Conservation (phyloP, 2,113 vertebrate species). For the Larimichthys polyactis region DNA sequence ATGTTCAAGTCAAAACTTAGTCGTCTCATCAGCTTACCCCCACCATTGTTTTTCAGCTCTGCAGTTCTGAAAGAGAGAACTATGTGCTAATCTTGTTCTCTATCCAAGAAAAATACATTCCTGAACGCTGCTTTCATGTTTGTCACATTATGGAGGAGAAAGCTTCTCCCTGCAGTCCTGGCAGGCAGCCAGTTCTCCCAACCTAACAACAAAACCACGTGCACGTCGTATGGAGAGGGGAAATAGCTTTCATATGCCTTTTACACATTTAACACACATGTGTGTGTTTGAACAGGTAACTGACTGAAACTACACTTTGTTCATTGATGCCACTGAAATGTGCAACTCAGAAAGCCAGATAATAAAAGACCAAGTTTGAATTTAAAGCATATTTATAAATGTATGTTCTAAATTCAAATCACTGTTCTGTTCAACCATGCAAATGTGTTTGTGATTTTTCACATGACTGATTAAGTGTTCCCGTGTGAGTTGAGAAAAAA, state of each 20-base stretch:
- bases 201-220: conserved; percentile 62
- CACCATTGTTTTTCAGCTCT: conserved; percentile 66
- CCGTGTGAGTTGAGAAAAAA: too few relatives aligned
- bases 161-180: conserved; percentile 60
- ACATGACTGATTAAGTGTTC: not conserved
- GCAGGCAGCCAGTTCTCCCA: conserved; percentile 58
- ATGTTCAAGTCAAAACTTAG: conserved; percentile 54
- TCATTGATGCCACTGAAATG: not conserved
- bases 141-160: conserved; percentile 70
- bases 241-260: conserved; percentile 40
- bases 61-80: conserved; percentile 52
- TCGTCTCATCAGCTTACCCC: conserved; percentile 58
- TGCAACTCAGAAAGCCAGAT: not conserved
- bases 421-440: not conserved
- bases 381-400: not conserved
- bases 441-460: not conserved
- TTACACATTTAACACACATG: conserved; percentile 45
- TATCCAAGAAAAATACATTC: conserved; percentile 79
- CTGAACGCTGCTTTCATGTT: conserved; percentile 74
- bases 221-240: conserved; percentile 36
- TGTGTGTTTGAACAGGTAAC: not conserved
- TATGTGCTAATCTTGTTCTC: conserved; percentile 70
- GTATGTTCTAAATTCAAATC: not conserved
- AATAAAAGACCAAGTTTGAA: not conserved
- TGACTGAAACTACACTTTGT: not conserved